A percentile compares a stretch with the other conserved stretches of the same genome.
Evolutionary conservation across 2,797 vertebrate species (phyloP).

Genomic region (Dermochelys coriacea): DNA sequence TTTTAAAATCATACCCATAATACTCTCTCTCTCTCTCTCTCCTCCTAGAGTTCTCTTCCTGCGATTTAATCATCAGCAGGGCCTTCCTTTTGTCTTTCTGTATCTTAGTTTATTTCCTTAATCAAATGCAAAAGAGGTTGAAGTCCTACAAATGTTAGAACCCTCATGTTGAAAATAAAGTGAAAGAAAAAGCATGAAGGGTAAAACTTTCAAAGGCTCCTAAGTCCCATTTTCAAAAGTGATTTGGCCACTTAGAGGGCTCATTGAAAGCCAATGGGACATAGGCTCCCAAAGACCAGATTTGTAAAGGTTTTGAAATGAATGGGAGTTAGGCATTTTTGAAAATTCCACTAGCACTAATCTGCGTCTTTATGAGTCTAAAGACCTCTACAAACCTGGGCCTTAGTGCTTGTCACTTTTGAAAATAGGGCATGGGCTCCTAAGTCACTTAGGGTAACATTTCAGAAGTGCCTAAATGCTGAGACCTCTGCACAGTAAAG

Average conservation of each 20-base stretch:
- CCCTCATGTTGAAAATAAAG: no score
- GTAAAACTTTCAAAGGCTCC: background rate
- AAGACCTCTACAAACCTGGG: background rate
- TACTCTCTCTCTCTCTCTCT: no score
- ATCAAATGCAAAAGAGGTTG: background rate
- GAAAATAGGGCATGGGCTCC: background rate
- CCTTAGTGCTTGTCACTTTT: background rate
- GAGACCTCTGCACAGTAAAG: background rate
- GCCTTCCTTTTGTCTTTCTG: no score
- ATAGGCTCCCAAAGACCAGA: background rate
- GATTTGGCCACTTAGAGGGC: background rate
- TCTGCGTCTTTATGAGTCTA: background rate
- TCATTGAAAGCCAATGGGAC: background rate
- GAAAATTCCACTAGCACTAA: background rate
- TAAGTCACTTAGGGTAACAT: background rate
- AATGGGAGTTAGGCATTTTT: background rate
- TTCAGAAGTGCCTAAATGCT: background rate
- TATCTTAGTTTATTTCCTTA: background rate
- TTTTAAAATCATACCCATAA: no score
- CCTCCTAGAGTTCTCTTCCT: no score
- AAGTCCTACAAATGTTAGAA: background rate
- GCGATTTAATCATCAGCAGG: no score
- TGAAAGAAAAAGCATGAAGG: no score
- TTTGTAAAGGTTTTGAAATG: background rate
- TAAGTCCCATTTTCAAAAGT: background rate